Conservation (phyloP, 2,888 invertebrate species). For the Conistra vaccinii region DNA sequence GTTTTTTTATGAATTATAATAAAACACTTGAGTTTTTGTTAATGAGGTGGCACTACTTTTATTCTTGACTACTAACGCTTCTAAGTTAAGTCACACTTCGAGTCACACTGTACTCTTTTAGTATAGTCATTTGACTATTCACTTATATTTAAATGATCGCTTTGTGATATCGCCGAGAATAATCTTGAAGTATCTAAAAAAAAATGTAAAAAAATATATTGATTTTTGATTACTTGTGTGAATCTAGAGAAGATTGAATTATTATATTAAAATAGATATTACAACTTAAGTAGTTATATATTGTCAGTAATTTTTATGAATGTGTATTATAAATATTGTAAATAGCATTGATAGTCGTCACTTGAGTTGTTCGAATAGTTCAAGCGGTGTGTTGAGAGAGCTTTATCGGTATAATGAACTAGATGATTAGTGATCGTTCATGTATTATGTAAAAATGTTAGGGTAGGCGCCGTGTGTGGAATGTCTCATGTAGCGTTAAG, state of each 20-base stretch:
- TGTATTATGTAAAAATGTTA: conserved; percentile 68
- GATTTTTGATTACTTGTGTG: conserved; percentile 65
- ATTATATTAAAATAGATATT: conserved; percentile 59
- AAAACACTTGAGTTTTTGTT: conserved; percentile 58
- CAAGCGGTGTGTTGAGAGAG: conserved; percentile 78
- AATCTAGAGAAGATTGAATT: conserved; percentile 66
- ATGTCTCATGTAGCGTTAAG: conserved; percentile 75
- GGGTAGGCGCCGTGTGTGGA: conserved; percentile 78
- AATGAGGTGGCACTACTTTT: conserved; percentile 49
- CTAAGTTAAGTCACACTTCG: conserved; percentile 47
- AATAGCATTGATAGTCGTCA: conserved; percentile 67
- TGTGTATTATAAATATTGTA: conserved; percentile 81
- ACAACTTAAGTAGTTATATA: conserved; percentile 64
- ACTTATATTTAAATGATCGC: conserved; percentile 81
- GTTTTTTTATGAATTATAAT: conserved; percentile 53
- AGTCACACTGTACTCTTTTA: conserved; percentile 68
- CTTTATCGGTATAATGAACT: conserved; percentile 75
- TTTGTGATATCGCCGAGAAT: conserved; percentile 85
- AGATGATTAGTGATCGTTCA: conserved; percentile 68
- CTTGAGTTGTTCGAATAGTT: conserved; percentile 74
- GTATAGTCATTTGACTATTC: conserved; percentile 79
- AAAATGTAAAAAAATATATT: conserved; percentile 71
- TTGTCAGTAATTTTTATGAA: conserved; percentile 63
- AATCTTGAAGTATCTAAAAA: conserved; percentile 61
- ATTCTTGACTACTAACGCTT: conserved; percentile 61